These are phyloP conservation scores for Salmo trutta DNA, from an alignment of 2,797 vertebrate species.

Conservation along the genomic window DNA sequence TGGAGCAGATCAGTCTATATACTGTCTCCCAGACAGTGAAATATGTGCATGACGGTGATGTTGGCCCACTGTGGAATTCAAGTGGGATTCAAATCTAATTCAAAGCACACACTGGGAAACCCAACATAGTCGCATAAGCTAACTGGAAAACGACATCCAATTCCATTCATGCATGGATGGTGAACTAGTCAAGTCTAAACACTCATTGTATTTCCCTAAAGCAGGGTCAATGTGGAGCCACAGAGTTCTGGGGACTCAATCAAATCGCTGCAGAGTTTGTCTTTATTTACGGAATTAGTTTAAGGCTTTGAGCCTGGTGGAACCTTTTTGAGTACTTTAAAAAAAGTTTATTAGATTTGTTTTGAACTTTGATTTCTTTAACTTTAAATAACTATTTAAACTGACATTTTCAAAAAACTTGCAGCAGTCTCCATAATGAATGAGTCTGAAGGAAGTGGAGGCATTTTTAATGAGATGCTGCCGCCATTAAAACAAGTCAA, in stretches of 20 bases:
- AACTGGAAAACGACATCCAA: not conserved
- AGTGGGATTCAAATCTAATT: conserved; percentile 1
- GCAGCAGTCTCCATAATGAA: not conserved
- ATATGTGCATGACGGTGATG: not conserved
- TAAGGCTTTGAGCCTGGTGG: not conserved
- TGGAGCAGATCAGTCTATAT: not conserved
- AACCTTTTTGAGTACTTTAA: not conserved
- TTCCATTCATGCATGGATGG: conserved; percentile 1
- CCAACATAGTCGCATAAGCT: not conserved
- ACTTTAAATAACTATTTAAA: not conserved
- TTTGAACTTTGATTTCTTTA: not conserved
- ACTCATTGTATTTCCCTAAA: not conserved
- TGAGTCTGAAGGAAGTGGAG: not conserved
- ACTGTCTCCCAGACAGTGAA: not conserved
- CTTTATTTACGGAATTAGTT: not conserved
- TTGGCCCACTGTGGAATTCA: not conserved
- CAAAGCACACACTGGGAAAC: not conserved
- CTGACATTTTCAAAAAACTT: not conserved
- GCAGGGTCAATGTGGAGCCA: not conserved
- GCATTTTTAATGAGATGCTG: not conserved
- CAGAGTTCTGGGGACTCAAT: not conserved
- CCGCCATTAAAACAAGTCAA: not conserved
- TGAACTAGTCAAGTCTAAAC: not conserved
- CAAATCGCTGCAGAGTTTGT: not conserved
- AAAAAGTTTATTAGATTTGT: not conserved